Evolutionary conservation across 2,113 vertebrate genomes (phyloP), one percentile per base, ranked within the genome.

Genomic region (Eulacestoma nigropectus): DNA sequence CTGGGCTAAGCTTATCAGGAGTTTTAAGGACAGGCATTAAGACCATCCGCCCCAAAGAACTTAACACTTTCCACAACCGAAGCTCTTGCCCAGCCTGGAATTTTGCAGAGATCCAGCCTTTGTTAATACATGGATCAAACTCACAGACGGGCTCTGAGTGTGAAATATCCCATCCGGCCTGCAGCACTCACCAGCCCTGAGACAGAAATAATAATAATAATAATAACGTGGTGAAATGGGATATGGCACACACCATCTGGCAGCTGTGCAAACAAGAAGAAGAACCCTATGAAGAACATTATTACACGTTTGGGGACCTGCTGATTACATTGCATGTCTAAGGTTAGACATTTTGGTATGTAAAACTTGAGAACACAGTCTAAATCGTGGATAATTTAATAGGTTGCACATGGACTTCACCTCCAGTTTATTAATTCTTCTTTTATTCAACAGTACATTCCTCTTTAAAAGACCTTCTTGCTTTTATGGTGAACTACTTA

Each of bases 201-300:
- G 97, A 96, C 53, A 97, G 94, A 96, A 97, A 84, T 89, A 95
- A 90, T 93, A 96, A 84, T 89, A 95, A 90, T 93, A 96, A 89
- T 87, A 95, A 94, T 94, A 96, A 94, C 52, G 50, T 91, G 91
- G 88, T 94, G 97, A 97, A 97, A 98, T 80, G 75, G 95, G 96
- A 98, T 96, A 97, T 93, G 90, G 70, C 92, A 76, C 69, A 93
- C 91, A 95, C 93, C 88, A 97, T 92, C 97, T 97, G 94, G 95
- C 97, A 98, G 98, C 98, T 98, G 98, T 97, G 84, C 96, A 98
- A 98, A 98, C 97, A 98, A 92, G 96, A 87, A 89, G 95, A 97
- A 96, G 93, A 96, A 90, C 90, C 50, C 91, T 89, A 95, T 76
- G 84, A 90, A 98, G 97, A 97, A 89, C 92, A 73, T 91, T 88